Conservation (phyloP, 2,888 invertebrate genomes). For the Mechanitis mazaeus region DNA sequence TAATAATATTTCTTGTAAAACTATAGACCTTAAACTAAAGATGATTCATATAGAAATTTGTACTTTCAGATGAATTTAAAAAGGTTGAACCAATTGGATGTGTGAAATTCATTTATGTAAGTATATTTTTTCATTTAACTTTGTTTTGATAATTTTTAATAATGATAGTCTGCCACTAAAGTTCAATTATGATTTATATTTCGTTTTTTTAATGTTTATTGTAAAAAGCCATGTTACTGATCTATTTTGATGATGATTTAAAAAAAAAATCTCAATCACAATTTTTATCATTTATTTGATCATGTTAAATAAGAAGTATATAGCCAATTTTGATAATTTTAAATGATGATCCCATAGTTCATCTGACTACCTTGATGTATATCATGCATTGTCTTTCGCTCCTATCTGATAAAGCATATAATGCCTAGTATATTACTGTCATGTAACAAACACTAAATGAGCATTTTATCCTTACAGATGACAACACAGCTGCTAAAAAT, state of each 20-base stretch:
- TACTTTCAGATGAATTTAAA: background rate
- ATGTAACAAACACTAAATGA: background rate
- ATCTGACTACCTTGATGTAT: slow-evolving; percentile 44
- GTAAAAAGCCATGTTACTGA: too few species aligned
- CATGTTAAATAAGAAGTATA: too few species aligned
- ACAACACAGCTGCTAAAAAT: too few species aligned
- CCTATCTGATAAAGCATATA: slow-evolving; percentile 64
- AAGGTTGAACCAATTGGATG: too few species aligned
- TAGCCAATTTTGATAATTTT: background rate
- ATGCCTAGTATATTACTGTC: background rate
- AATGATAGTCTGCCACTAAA: too few species aligned
- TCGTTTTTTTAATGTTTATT: too few species aligned
- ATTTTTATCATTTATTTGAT: too few species aligned
- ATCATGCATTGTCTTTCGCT: slow-evolving; percentile 44
- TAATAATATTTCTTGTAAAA: background rate
- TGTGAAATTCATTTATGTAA: too few species aligned
- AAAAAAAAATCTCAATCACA: too few species aligned
- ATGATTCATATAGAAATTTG: background rate
- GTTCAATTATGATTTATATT: too few species aligned
- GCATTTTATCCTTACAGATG: slow-evolving; percentile 1
- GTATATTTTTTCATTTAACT: background rate
- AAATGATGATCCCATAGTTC: slow-evolving; percentile 51
- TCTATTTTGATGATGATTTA: too few species aligned
- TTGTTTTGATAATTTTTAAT: background rate
- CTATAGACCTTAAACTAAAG: background rate